phyloP scores from a whole-genome alignment of 1,140 invertebrate species.

The Ectropis grisescens region DNA sequence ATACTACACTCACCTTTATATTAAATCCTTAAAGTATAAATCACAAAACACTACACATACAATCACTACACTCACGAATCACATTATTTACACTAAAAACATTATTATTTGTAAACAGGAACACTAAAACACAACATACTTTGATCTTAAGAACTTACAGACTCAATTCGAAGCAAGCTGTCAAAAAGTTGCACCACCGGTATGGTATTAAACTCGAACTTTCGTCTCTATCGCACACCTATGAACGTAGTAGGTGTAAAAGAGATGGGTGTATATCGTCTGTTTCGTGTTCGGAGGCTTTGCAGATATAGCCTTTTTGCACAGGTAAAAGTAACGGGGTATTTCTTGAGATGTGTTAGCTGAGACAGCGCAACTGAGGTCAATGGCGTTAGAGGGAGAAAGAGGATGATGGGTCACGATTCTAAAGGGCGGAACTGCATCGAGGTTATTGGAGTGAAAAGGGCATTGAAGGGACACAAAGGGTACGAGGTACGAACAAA shows the following conservation, averaged over 20 bases:
- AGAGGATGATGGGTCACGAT: slow-evolving; percentile 33
- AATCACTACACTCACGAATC: too few species aligned
- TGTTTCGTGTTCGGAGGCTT: slow-evolving; percentile 10
- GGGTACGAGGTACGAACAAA: too few species aligned
- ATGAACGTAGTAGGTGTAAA: slow-evolving; percentile 9
- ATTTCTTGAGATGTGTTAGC: slow-evolving; percentile 60
- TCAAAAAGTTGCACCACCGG: slow-evolving; percentile 64
- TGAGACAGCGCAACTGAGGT: slow-evolving; percentile 31
- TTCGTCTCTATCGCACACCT: slow-evolving; percentile 10
- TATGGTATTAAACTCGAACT: slow-evolving; percentile 29
- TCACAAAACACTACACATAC: slow-evolving; percentile 12
- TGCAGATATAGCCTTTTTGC: slow-evolving; percentile 65
- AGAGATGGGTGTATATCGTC: slow-evolving; percentile 15
- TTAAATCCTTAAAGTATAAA: background rate
- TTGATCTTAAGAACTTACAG: slow-evolving; percentile 1
- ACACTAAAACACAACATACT: slow-evolving; percentile 1
- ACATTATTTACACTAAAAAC: too few species aligned
- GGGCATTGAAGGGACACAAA: background rate
- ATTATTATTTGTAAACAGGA: too few species aligned
- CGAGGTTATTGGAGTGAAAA: slow-evolving; percentile 40
- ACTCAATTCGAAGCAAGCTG: slow-evolving; percentile 47
- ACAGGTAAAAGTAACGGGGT: slow-evolving; percentile 65
- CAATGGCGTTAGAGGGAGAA: slow-evolving; percentile 30
- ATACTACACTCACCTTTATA: background rate
- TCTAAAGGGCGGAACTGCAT: slow-evolving; percentile 26